Evolutionary conservation across 1,140 invertebrate genomes (phyloP).

Genomic region (Formica selysi): DNA sequence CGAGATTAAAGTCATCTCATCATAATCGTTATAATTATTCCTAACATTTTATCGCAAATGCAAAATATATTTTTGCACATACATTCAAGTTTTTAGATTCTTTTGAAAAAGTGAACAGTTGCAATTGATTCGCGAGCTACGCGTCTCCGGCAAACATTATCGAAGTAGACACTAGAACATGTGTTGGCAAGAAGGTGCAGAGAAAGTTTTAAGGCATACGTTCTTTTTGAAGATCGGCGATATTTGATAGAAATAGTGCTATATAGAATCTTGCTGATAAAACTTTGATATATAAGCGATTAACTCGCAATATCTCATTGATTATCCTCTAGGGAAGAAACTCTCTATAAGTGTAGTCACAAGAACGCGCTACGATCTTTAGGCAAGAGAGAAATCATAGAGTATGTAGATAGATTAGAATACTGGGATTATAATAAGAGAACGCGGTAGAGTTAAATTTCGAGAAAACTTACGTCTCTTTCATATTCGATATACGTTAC

Average conservation of each 20-base stretch:
- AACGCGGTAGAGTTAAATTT: slow-evolving; percentile 43
- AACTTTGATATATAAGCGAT: slow-evolving; percentile 41
- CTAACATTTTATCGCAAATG: slow-evolving; percentile 7
- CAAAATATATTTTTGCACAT: background rate
- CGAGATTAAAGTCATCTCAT: background rate
- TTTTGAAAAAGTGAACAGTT: background rate
- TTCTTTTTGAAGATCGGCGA: slow-evolving; percentile 41
- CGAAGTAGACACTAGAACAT: slow-evolving; percentile 49
- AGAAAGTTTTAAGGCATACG: slow-evolving; percentile 63
- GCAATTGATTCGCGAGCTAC: slow-evolving; percentile 45
- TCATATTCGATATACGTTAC: slow-evolving; percentile 25
- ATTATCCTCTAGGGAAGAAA: slow-evolving; percentile 51
- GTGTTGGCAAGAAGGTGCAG: slow-evolving; percentile 51
- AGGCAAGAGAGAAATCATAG: slow-evolving; percentile 61
- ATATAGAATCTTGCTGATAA: slow-evolving; percentile 32
- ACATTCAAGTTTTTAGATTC: background rate
- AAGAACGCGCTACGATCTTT: slow-evolving; percentile 54
- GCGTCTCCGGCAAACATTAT: slow-evolving; percentile 49
- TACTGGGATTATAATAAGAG: slow-evolving; percentile 37
- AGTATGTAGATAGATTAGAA: slow-evolving; percentile 53
- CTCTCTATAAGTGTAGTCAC: slow-evolving; percentile 40
- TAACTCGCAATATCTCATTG: slow-evolving; percentile 44
- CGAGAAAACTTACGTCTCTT: slow-evolving; percentile 21
- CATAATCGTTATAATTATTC: background rate
- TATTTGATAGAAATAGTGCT: slow-evolving; percentile 40